Evolutionary conservation across 1,140 invertebrate genomes (phyloP), one percentile per base, ranked within the genome.

Genomic region (Antheraea pernyi): DNA sequence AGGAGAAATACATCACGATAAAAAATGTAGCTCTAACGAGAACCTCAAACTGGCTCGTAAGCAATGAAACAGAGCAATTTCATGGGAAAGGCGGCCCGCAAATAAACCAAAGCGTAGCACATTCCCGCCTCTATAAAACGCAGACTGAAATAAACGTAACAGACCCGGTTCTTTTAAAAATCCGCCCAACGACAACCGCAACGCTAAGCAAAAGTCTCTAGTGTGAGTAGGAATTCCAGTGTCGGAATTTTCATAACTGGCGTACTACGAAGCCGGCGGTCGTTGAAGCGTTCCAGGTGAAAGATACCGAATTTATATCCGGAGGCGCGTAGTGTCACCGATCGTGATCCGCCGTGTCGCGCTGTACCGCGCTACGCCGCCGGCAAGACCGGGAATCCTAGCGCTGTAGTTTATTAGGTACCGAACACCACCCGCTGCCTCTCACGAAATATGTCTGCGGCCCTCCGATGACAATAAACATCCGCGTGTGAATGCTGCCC

Each of bases 161-260:
- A 82, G 81, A 89, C 72, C 30, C 74, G 71, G 79, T 86, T 82
- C 83, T 84, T 87, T 85, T 81, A 88, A 90, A 91, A 88, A 88
- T 81, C 77, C 80, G 63, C 69, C 74, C 76, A 79, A 82, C 86
- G 81, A 84, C 86, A 84, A 85, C 86, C 87, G 82, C 84, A 85
- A 78, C 84, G 77, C 86, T 89, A 79, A 83, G 83, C 80, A 78
- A 83, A 86, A 90, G 85, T 89, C 80, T 88, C 78, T 83, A 88
- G 84, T 88, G 84, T 86, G 84, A 87, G 79, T 75, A 39, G 75
- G 80, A 82, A 91, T 91, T 87, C 85, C 85, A 72, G 74, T 79
- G 83, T 81, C 67, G 88, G 88, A 89, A 91, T 90, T 91, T 90
- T 91, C 89, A 91, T 91, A 90, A 89, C 85, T 72, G 85, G 46